Conservation (phyloP, 2,797 vertebrate species). For the Onychomys torridus region DNA sequence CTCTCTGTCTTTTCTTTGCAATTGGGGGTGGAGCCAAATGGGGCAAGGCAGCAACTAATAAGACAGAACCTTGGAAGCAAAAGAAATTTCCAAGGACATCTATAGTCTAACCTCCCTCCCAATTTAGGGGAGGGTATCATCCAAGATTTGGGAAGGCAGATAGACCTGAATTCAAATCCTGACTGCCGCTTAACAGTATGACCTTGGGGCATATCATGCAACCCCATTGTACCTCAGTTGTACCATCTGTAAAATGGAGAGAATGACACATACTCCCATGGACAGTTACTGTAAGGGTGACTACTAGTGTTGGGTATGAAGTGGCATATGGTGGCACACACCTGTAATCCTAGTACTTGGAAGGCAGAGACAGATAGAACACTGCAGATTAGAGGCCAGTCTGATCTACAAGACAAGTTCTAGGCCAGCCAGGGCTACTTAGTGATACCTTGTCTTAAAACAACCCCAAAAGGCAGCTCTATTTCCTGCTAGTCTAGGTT, state of each 20-base stretch:
- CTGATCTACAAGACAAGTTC: background rate
- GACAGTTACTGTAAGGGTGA: background rate
- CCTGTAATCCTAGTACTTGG: background rate
- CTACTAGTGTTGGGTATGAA: background rate
- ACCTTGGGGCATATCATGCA: background rate
- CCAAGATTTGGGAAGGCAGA: constrained; percentile 9
- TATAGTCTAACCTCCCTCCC: background rate
- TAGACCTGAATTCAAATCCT: background rate
- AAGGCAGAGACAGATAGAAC: background rate
- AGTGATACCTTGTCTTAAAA: background rate
- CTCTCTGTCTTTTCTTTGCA: constrained; percentile 4
- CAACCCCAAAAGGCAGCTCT: background rate
- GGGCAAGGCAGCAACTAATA: background rate
- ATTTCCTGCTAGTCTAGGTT: background rate
- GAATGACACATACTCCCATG: background rate
- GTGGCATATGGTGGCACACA: background rate
- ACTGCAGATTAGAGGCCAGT: background rate
- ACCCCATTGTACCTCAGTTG: background rate
- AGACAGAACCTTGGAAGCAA: constrained; percentile 42
- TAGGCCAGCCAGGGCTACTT: background rate
- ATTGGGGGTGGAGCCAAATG: background rate
- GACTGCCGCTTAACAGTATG: background rate
- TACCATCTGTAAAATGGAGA: constrained; percentile 10
- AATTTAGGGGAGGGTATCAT: background rate
- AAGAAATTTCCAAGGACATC: constrained; percentile 41